Evolutionary conservation across 2,113 vertebrate genomes (phyloP).

Genomic region (Gallinago paraguaiae): DNA sequence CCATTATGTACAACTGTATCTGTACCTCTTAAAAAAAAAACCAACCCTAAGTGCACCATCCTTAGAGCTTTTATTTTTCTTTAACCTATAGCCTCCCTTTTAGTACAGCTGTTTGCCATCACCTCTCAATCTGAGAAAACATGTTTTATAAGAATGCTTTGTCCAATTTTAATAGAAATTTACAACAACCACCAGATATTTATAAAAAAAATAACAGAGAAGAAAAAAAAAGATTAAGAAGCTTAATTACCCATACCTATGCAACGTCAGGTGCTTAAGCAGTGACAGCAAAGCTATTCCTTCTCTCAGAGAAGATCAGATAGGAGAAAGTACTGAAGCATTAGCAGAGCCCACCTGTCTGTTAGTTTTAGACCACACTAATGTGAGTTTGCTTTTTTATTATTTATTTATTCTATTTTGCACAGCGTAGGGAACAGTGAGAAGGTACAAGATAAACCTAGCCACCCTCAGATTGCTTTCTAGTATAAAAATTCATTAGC

Average conservation of each 20-base stretch:
- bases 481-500: conserved; percentile 27
- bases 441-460: not conserved
- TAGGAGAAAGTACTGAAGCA: conserved; percentile 60
- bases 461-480: not conserved
- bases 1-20: not conserved
- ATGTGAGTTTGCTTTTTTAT: not conserved
- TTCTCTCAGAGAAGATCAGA: conserved; percentile 56
- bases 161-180: not conserved
- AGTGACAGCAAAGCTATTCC: conserved; percentile 83
- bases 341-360: conserved; percentile 73
- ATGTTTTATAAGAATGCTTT: not conserved
- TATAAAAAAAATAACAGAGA: not conserved
- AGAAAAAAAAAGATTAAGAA: conserved; percentile 74
- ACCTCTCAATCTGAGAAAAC: not conserved
- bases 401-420: conserved; percentile 18
- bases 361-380: conserved; percentile 67
- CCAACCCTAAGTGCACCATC: too few species aligned
- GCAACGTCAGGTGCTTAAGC: conserved; percentile 80
- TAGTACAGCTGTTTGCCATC: not conserved
- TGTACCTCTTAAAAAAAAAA: not conserved
- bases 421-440: not conserved
- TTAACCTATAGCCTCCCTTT: not conserved
- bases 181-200: not conserved
- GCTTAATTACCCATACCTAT: conserved; percentile 76
- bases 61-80: not conserved